Evolutionary conservation across 2,113 vertebrate genomes (phyloP).

Genomic region (Cynocephalus volans): DNA sequence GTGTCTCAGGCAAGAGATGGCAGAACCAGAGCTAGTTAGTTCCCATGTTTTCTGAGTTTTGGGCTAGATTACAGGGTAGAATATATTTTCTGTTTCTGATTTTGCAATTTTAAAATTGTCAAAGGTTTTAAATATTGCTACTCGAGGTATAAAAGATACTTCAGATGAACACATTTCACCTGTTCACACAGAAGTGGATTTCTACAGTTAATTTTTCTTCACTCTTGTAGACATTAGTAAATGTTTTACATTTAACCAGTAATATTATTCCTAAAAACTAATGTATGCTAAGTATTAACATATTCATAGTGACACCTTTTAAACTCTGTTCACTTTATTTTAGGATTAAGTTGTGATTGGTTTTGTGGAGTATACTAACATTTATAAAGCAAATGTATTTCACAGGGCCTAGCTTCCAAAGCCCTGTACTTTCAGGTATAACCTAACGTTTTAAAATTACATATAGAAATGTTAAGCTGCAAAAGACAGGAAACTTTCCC

Average conservation of each 20-base stretch:
- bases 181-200: neutral
- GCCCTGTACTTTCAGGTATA: no score
- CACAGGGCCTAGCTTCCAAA: no score
- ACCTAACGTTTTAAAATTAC: no score
- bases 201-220: conserved; percentile 3
- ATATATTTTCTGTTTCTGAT: neutral
- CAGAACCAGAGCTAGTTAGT: neutral
- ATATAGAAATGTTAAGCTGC: no score
- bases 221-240: neutral
- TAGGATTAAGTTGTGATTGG: neutral
- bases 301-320: neutral
- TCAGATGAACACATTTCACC: neutral
- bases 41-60: neutral
- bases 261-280: conserved; percentile 15
- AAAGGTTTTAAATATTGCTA: conserved; percentile 13
- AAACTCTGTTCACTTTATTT: neutral
- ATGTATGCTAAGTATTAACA: neutral
- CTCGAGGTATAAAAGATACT: neutral
- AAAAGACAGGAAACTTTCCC: no score
- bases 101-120: neutral
- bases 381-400: no score
- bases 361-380: neutral
- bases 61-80: neutral
- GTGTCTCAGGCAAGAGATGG: neutral
- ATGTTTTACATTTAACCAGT: neutral